Percentiles rank a stretch among this genome's conserved stretches.
Conservation (phyloP, 1,140 invertebrate genomes). For the Apis laboriosa region DNA sequence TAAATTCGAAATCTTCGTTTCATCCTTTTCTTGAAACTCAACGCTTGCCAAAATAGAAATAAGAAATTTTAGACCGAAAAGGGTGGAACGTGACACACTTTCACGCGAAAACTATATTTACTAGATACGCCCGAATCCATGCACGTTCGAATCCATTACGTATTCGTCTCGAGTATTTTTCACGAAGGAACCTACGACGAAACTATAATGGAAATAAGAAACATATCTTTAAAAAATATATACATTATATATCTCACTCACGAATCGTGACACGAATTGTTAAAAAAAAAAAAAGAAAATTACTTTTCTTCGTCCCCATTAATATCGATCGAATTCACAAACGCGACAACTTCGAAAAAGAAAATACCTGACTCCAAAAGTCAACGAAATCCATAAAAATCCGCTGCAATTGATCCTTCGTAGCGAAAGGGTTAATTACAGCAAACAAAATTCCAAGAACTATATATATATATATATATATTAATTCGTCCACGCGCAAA, state of each 20-base stretch:
- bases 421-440: not conserved
- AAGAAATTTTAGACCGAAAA: not conserved
- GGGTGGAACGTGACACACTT: conserved; percentile 3
- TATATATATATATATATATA: not conserved
- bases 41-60: not conserved
- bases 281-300: too few species aligned
- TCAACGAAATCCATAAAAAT: not conserved
- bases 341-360: too few species aligned
- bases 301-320: too few species aligned
- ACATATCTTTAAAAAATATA: too few species aligned
- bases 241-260: too few species aligned
- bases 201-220: not conserved
- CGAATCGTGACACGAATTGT: too few species aligned
- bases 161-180: not conserved
- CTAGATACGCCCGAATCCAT: not conserved
- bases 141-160: conserved; percentile 16
- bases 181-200: not conserved
- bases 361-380: too few species aligned
- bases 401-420: not conserved
- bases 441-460: not conserved
- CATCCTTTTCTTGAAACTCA: too few species aligned
- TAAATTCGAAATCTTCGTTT: too few species aligned
- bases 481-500: not conserved
- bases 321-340: too few species aligned
- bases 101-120: not conserved